Conservation (phyloP, 2,113 vertebrate species). For the Limnothrissa miodon region DNA sequence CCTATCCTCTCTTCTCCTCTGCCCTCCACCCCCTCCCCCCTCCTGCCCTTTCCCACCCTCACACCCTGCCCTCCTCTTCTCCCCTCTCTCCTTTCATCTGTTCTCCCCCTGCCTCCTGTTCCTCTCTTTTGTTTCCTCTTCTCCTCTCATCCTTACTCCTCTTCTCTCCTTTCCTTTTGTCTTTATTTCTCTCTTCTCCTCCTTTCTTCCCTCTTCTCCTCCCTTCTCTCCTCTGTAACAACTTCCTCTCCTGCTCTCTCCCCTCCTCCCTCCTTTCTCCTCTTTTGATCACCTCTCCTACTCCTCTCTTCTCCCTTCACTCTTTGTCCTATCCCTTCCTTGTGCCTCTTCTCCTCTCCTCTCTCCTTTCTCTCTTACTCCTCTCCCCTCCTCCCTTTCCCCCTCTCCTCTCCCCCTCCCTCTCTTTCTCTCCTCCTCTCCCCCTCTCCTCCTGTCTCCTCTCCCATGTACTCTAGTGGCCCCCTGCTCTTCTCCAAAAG, state of each 20-base stretch:
- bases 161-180: neutral
- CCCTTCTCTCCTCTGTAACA: neutral
- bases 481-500: slow-evolving; percentile 51
- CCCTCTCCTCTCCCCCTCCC: neutral
- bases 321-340: neutral
- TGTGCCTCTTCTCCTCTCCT: too few species aligned
- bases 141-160: neutral
- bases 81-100: too few species aligned
- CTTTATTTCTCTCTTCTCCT: neutral
- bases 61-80: neutral
- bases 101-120: slow-evolving; percentile 50
- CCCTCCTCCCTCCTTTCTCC: neutral
- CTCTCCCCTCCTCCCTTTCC: neutral
- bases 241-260: too few species aligned
- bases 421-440: slow-evolving; percentile 49
- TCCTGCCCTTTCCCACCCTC: neutral
- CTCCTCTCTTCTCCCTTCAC: slow-evolving; percentile 46
- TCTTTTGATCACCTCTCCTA: neutral
- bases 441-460: slow-evolving; percentile 53
- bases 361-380: slow-evolving; percentile 20
- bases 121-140: slow-evolving; percentile 46
- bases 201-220: neutral
- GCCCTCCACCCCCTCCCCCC: neutral
- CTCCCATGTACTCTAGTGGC: slow-evolving; percentile 49
- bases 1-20: slow-evolving; percentile 45